Conservation (phyloP, 2,797 vertebrate genomes). For the Dicrostonyx torquatus region DNA sequence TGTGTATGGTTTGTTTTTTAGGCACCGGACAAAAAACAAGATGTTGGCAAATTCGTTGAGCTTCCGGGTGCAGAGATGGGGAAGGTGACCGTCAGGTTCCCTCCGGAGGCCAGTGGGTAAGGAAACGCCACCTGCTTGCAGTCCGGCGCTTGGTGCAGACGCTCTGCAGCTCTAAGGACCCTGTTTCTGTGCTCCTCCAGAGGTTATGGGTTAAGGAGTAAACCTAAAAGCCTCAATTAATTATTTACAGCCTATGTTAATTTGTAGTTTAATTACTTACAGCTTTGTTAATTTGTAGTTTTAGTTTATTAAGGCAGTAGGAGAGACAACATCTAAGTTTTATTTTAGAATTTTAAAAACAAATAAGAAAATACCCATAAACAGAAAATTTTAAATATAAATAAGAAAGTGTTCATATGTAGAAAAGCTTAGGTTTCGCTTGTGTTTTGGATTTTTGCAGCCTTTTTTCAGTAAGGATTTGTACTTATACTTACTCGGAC, state of each 20-base stretch:
- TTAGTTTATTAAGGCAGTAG: slow-evolving; percentile 17
- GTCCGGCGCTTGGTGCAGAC: background rate
- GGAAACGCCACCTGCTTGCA: slow-evolving; percentile 64
- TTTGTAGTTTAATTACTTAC: background rate
- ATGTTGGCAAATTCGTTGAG: slow-evolving; percentile 98
- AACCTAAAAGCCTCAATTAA: slow-evolving; percentile 11
- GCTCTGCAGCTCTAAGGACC: background rate
- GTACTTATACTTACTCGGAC: slow-evolving; percentile 12
- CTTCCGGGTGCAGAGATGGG: slow-evolving; percentile 98
- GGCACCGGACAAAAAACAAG: slow-evolving; percentile 93
- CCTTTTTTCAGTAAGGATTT: slow-evolving; percentile 20
- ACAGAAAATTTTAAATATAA: slow-evolving; percentile 33
- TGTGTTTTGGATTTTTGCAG: slow-evolving; percentile 25
- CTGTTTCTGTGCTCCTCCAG: background rate
- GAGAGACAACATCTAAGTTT: slow-evolving; percentile 2
- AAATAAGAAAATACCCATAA: background rate
- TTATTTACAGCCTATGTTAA: background rate
- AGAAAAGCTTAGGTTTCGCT: slow-evolving; percentile 16
- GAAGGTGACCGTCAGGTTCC: slow-evolving; percentile 97
- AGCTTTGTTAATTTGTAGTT: background rate
- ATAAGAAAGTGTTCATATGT: slow-evolving; percentile 16
- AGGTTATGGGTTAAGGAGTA: background rate
- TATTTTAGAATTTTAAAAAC: background rate
- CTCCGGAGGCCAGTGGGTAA: slow-evolving; percentile 99
- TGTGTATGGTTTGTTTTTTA: slow-evolving; percentile 77